These are phyloP conservation scores for Drosophila atripex DNA, from an alignment of 2,888 invertebrate species.

Conservation along the genomic window DNA sequence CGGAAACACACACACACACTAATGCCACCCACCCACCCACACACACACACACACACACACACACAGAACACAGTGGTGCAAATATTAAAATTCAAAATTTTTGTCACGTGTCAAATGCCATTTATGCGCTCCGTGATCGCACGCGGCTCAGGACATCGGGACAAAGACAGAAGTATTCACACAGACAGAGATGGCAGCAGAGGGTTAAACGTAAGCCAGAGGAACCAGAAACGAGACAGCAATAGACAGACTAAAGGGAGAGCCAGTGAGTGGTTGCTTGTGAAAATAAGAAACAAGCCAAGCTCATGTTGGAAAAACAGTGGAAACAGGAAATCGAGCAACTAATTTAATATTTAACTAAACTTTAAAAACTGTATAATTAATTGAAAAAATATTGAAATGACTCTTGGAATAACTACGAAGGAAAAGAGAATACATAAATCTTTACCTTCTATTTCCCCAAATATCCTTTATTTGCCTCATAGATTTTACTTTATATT, in stretches of 20 bases:
- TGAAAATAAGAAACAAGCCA: neutral
- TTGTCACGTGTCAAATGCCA: slow-evolving; percentile 78
- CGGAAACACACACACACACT: neutral
- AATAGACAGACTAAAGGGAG: neutral
- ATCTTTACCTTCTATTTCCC: too few species aligned
- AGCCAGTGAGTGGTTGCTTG: neutral
- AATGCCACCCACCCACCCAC: neutral
- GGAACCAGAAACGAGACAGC: neutral
- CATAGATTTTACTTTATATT: too few species aligned
- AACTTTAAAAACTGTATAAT: too few species aligned
- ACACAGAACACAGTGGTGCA: slow-evolving; percentile 41
- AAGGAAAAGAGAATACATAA: too few species aligned
- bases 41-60: slow-evolving; percentile 9
- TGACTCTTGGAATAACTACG: too few species aligned
- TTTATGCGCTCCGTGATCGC: slow-evolving; percentile 78
- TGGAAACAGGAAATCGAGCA: neutral
- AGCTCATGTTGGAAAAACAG: neutral
- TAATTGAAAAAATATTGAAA: too few species aligned
- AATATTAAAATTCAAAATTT: slow-evolving; percentile 77
- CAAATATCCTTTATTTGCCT: too few species aligned
- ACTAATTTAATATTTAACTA: too few species aligned
- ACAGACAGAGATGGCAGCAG: neutral
- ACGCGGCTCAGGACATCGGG: slow-evolving; percentile 47
- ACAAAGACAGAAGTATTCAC: slow-evolving; percentile 8
- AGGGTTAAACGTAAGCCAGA: slow-evolving; percentile 1